A percentile compares a stretch with the other conserved stretches of the same genome.
These are phyloP conservation scores for Epinephelus cyanopodus DNA, from an alignment of 2,113 vertebrate genomes.

Conservation along the genomic window DNA sequence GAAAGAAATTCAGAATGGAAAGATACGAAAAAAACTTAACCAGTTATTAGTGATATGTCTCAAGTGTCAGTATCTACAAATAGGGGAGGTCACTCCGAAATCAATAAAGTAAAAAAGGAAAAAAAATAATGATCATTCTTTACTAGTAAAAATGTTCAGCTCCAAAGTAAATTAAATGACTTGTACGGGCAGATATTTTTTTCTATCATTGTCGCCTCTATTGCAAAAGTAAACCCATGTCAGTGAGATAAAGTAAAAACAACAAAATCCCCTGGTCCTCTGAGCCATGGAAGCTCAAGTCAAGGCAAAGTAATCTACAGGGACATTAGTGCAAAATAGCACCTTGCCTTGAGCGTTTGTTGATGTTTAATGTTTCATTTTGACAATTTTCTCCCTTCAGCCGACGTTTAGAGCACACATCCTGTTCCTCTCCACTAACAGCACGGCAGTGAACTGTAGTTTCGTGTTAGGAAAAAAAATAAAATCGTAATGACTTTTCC, in stretches of 20 bases:
- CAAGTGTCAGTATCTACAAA: background rate
- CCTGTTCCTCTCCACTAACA: slow-evolving; percentile 69
- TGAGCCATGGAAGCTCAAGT: slow-evolving; percentile 55
- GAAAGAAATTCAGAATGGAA: background rate
- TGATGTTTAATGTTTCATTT: slow-evolving; percentile 78
- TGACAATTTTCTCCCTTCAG: slow-evolving; percentile 72
- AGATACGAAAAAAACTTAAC: background rate
- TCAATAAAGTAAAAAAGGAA: background rate
- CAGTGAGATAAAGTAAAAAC: slow-evolving; percentile 38
- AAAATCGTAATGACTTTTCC: slow-evolving; percentile 61
- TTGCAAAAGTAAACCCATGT: slow-evolving; percentile 18
- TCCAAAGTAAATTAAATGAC: background rate
- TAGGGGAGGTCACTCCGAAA: background rate
- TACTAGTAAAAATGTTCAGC: background rate
- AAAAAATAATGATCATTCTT: background rate
- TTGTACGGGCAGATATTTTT: background rate
- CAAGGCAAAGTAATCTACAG: slow-evolving; percentile 67
- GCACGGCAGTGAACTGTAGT: slow-evolving; percentile 55
- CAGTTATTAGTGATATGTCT: background rate
- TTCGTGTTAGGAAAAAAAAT: slow-evolving; percentile 22
- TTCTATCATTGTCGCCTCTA: background rate
- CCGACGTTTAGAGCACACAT: slow-evolving; percentile 63
- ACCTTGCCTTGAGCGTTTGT: slow-evolving; percentile 73
- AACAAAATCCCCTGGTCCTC: slow-evolving; percentile 38
- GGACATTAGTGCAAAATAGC: slow-evolving; percentile 65